A percentile compares a stretch with the other conserved stretches of the same genome.
phyloP scores from a whole-genome alignment of 37 sponge, comb jelly and placozoan genomes.

The Chondrilla cf. caribensis region DNA sequence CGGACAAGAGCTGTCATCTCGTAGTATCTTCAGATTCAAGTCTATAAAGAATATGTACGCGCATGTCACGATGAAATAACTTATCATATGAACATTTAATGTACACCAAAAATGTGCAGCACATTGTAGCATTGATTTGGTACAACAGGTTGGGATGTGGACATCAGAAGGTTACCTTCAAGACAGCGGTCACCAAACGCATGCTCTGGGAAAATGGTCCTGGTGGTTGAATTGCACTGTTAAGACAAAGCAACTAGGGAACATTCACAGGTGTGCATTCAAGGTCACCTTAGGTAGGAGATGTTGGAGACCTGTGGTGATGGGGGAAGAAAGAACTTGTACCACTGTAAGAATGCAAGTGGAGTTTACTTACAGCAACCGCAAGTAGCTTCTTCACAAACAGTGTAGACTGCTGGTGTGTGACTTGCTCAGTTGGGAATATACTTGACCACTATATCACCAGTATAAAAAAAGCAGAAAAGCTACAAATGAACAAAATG shows the following conservation, averaged over 20 bases:
- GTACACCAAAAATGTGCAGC: too few species aligned
- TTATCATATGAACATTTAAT: too few species aligned
- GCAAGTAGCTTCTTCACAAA: constrained; percentile 96
- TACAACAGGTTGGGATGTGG: background rate
- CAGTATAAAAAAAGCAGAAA: background rate
- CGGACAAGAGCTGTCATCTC: constrained; percentile 89
- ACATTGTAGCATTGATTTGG: too few species aligned
- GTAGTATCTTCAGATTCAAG: constrained; percentile 85
- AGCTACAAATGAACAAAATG: background rate
- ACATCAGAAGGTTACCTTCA: constrained; percentile 53
- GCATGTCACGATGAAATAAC: background rate
- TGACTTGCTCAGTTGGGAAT: constrained; percentile 87
- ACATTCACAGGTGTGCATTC: too few species aligned
- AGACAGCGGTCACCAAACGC: constrained; percentile 88
- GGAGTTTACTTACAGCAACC: constrained; percentile 62
- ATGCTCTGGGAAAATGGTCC: constrained; percentile 88
- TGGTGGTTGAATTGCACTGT: background rate
- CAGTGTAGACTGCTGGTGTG: constrained; percentile 86
- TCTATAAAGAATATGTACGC: constrained; percentile 25
- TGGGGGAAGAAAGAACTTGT: background rate
- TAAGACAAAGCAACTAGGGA: background rate
- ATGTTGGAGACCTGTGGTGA: constrained; percentile 75
- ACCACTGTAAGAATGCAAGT: too few species aligned
- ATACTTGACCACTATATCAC: constrained; percentile 74
- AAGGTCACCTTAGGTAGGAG: constrained; percentile 72